Evolutionary conservation across 2,113 vertebrate species (phyloP).

Genomic region (Pleuronectes platessa): DNA sequence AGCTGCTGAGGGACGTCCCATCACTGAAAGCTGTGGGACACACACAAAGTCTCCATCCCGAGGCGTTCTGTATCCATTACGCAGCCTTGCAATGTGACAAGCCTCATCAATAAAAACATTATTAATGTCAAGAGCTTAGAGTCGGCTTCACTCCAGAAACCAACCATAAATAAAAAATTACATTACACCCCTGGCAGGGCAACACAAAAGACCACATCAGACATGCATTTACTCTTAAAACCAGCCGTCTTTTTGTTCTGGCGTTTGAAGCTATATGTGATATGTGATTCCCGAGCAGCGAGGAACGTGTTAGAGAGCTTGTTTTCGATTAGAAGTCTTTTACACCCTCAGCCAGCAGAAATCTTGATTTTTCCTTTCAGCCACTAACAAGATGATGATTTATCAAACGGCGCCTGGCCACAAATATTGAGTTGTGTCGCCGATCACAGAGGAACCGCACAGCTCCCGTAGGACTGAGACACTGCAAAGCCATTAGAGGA

Average conservation of each 20-base stretch:
- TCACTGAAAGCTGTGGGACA: conserved; percentile 40
- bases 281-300: conserved; percentile 17
- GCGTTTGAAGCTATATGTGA: neutral
- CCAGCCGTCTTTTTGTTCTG: conserved; percentile 22
- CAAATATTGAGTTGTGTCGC: conserved; percentile 53
- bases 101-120: conserved; percentile 67
- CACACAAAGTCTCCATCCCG: conserved; percentile 54
- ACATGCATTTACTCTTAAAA: conserved; percentile 25
- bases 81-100: conserved; percentile 52
- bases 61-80: conserved; percentile 58
- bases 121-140: conserved; percentile 54
- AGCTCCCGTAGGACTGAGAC: conserved; percentile 44
- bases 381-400: conserved; percentile 60
- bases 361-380: conserved; percentile 40
- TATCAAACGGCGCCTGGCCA: conserved; percentile 42
- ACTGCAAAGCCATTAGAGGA: conserved; percentile 43
- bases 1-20: conserved; percentile 30
- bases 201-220: conserved; percentile 45
- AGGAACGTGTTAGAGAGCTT: conserved; percentile 33
- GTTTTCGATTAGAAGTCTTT: conserved; percentile 46
- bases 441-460: conserved; percentile 17
- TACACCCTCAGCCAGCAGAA: conserved; percentile 25
- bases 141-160: conserved; percentile 38
- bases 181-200: conserved; percentile 20
- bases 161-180: conserved; percentile 47